These are phyloP conservation scores for Euplagia quadripunctaria DNA, from an alignment of 2,888 invertebrate species.

Conservation along the genomic window DNA sequence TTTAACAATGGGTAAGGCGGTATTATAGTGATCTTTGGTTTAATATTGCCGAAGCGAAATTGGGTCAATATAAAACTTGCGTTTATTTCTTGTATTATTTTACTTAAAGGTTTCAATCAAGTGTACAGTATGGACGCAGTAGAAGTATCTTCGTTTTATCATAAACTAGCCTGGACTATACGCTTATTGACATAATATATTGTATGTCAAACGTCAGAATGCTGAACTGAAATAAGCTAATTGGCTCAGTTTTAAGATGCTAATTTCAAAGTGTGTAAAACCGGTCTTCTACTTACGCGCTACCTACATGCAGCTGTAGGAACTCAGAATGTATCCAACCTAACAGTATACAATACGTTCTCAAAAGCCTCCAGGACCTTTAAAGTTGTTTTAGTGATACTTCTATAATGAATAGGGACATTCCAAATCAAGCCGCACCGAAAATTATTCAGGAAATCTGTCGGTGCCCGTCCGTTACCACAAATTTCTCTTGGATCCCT, in stretches of 20 bases:
- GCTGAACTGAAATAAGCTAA: too few species aligned
- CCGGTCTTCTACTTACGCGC: too few species aligned
- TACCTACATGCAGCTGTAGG: not conserved
- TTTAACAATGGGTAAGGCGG: constrained; percentile 13
- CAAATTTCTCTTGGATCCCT: not conserved
- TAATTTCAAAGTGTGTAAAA: too few species aligned
- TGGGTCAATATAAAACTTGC: not conserved
- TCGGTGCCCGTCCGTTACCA: not conserved
- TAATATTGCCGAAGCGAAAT: not conserved
- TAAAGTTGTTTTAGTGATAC: not conserved
- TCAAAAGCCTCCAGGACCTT: too few species aligned
- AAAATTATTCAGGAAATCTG: not conserved
- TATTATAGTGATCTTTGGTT: constrained; percentile 7
- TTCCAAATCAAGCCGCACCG: too few species aligned
- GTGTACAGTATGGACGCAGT: not conserved
- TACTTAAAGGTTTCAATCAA: not conserved
- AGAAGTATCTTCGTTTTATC: too few species aligned
- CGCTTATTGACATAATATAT: too few species aligned
- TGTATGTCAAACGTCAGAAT: too few species aligned
- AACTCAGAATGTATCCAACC: not conserved
- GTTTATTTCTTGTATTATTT: not conserved
- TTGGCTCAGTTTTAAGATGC: too few species aligned
- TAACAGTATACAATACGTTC: not conserved
- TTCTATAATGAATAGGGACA: not conserved
- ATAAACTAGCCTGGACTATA: too few species aligned